phyloP scores from a whole-genome alignment of 2,113 vertebrate species.

The Bambusicola thoracicus region DNA sequence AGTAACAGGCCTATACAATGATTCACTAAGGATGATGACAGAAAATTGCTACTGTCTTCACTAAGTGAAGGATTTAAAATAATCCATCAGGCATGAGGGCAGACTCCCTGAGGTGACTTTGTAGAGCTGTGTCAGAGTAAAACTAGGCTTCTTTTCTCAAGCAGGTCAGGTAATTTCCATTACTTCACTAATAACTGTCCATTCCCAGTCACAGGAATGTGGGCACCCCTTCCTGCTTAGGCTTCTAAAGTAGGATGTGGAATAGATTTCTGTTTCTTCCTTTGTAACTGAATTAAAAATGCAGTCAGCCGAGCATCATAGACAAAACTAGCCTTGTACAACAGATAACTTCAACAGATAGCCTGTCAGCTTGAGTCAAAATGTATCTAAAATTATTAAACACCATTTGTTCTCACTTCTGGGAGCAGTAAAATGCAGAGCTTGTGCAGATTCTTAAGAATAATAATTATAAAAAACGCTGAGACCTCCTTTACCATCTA shows the following conservation, averaged over 20 bases:
- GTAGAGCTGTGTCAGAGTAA: conserved; percentile 32
- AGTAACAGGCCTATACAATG: conserved; percentile 17
- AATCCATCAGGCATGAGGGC: conserved; percentile 22
- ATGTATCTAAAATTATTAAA: not conserved
- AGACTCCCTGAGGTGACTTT: conserved; percentile 2
- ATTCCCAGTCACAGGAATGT: not conserved
- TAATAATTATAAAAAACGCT: not conserved
- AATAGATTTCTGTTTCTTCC: not conserved
- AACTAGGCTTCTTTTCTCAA: conserved; percentile 25
- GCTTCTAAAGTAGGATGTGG: not conserved
- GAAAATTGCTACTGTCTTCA: conserved; percentile 58
- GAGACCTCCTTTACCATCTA: not conserved
- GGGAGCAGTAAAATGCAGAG: not conserved
- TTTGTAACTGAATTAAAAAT: not conserved
- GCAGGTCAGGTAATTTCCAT: conserved; percentile 27
- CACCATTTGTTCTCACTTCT: not conserved
- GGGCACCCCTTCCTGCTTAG: not conserved
- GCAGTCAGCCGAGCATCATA: not conserved
- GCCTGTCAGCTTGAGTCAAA: not conserved
- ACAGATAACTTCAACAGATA: not conserved
- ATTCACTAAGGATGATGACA: conserved; percentile 33
- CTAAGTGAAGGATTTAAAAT: conserved; percentile 50
- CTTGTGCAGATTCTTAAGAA: not conserved
- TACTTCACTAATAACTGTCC: not conserved
- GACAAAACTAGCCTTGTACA: not conserved